Base-by-base conservation (phyloP, 2,113 vertebrate genomes). In the Bufo gargarizans region DNA sequence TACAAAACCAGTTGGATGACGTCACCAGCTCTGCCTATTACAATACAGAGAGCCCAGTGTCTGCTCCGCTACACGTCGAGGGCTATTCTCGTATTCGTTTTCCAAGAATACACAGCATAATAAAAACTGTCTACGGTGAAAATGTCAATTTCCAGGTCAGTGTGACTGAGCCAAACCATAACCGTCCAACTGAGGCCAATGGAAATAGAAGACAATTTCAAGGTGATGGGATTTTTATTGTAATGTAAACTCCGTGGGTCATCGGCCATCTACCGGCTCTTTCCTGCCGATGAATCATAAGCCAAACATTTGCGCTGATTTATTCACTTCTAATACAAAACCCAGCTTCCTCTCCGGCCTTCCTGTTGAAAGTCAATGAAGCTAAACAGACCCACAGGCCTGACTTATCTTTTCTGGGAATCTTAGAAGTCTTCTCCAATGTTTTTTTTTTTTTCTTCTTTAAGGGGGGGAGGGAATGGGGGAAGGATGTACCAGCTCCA, bases 301-400 rank as follows among this genome's bases (percentile, higher is more conserved):
- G 33, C 74, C 87, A 77, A 88, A 88, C 87, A 88, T 88, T 88
- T 78, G 87, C 69, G 43, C 69, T 77, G 87, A 82, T 88, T 84
- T 83, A 59, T 67, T 67, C 81, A 47, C 80, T 76, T 88, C 86
- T 55, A 83, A 88, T 65, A 76, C 61, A 88, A n/a, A 88, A 74
- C 86, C 50, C 59, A 19, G 81, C 81, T 88, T 88, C 80, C 87
- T 84, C 72, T 77, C 71, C 72, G 50, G 74, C 87, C 72, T 83
- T 88, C 87, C 80, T 77, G 81, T 76, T 84, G 71, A 88, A 65
- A 88, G 47, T 76, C 59, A 84, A 84, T 84, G 72, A 88, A 77
- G 81, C 81, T 88, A 84, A 84, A 77, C 87, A 88, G 87, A 88
- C 47, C 65, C 78, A 49, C 53, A 82, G 49, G 65, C 53, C 43